A percentile compares a stretch with the other conserved stretches of the same genome.
phyloP scores from a whole-genome alignment of 2,888 invertebrate genomes.

The Linnaemya vulpina region DNA sequence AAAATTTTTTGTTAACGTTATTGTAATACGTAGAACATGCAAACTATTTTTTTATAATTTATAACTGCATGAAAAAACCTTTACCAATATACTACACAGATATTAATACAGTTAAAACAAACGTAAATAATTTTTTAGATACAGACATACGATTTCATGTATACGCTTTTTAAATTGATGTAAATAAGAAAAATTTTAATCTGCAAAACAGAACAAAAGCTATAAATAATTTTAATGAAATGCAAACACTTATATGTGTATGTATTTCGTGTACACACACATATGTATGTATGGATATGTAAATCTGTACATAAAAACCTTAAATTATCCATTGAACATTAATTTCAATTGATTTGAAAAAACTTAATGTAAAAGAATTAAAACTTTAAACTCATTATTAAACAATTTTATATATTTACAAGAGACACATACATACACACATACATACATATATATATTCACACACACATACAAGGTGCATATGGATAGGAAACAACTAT shows the following conservation, averaged over 20 bases:
- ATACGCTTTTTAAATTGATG: not conserved
- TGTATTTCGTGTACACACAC: too few species aligned
- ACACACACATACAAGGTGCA: too few species aligned
- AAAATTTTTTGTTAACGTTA: constrained; percentile 5
- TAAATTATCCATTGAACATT: constrained; percentile 3
- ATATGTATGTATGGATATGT: too few species aligned
- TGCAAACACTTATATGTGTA: not conserved
- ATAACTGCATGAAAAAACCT: not conserved
- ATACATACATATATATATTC: too few species aligned
- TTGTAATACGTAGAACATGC: not conserved
- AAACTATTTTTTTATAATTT: constrained; percentile 10
- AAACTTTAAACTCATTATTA: not conserved
- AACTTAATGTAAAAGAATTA: not conserved
- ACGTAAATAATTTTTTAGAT: not conserved
- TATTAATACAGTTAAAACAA: not conserved
- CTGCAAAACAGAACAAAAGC: not conserved
- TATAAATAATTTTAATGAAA: not conserved
- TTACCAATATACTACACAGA: not conserved
- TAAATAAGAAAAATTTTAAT: not conserved
- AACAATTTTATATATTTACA: not conserved
- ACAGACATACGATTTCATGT: not conserved
- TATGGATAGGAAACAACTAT: too few species aligned
- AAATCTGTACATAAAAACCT: not conserved
- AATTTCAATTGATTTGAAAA: constrained; percentile 22
- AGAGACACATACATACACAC: too few species aligned